phyloP scores from a whole-genome alignment of 2,113 vertebrate species.

The Oxyura jamaicensis region DNA sequence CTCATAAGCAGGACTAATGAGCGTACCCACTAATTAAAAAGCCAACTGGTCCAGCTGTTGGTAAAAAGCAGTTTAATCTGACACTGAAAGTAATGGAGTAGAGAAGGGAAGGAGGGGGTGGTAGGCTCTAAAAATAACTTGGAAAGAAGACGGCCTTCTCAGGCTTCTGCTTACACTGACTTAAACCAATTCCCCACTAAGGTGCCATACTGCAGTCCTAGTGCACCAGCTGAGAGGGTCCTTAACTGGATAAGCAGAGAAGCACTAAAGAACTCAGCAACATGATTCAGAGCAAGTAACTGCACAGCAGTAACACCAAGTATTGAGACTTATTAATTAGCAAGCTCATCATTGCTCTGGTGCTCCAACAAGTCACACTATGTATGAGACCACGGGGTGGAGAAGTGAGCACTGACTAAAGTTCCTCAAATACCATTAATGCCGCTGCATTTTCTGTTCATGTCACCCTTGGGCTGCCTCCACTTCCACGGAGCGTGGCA shows the following conservation, averaged over 20 bases:
- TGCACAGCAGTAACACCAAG: background rate
- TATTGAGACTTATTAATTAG: background rate
- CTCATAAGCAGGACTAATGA: background rate
- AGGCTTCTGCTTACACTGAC: background rate
- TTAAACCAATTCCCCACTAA: background rate
- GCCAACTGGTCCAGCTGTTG: background rate
- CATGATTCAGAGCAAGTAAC: background rate
- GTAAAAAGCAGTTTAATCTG: background rate
- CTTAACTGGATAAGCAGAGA: background rate
- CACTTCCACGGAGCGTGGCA: fast-evolving
- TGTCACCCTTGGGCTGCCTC: background rate
- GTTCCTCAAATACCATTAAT: background rate
- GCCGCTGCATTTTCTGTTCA: fast-evolving
- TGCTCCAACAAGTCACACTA: background rate
- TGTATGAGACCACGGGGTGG: background rate
- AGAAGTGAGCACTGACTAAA: background rate
- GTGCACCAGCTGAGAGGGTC: background rate
- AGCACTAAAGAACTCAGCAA: background rate
- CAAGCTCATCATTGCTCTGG: background rate
- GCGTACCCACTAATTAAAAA: background rate
- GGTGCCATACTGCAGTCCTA: background rate
- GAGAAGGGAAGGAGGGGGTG: background rate
- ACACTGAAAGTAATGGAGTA: background rate
- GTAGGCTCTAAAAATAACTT: background rate
- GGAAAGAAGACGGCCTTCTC: background rate